These are phyloP conservation scores for Perca fluviatilis DNA, from an alignment of 2,113 vertebrate species.

Conservation along the genomic window DNA sequence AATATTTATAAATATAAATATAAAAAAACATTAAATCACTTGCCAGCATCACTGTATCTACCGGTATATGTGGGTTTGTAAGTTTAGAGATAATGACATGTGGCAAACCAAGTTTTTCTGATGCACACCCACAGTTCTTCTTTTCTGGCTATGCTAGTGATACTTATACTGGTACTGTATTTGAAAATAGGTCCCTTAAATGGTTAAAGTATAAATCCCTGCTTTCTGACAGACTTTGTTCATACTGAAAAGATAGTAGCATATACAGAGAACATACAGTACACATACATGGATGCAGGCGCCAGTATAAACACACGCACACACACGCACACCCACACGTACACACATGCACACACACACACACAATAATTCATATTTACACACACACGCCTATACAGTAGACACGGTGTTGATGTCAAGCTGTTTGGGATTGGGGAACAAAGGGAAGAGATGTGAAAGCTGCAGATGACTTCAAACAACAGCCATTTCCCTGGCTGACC, in stretches of 20 bases:
- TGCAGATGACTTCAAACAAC: constrained; percentile 65
- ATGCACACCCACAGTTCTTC: too few species aligned
- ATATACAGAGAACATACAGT: not conserved
- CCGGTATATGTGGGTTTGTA: too few species aligned
- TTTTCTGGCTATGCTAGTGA: too few species aligned
- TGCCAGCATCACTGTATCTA: too few species aligned
- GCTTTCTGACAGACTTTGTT: not conserved
- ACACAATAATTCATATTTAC: not conserved
- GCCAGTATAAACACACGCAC: not conserved
- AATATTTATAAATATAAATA: too few species aligned
- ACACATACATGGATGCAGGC: not conserved
- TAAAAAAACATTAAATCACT: too few species aligned
- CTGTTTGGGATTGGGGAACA: constrained; percentile 53
- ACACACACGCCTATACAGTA: not conserved
- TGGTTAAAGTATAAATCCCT: not conserved
- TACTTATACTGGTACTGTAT: not conserved
- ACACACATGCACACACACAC: not conserved
- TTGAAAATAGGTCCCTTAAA: not conserved
- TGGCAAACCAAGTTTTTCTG: too few species aligned
- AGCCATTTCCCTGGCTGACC: constrained; percentile 58
- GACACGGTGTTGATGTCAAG: constrained; percentile 35
- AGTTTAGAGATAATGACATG: too few species aligned
- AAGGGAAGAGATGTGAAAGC: constrained; percentile 56
- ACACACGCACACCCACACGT: not conserved
- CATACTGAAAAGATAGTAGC: not conserved